A percentile compares a stretch with the other conserved stretches of the same genome.
These are phyloP conservation scores for Phyllotreta striolata DNA, from an alignment of 2,888 invertebrate species.

Conservation along the genomic window DNA sequence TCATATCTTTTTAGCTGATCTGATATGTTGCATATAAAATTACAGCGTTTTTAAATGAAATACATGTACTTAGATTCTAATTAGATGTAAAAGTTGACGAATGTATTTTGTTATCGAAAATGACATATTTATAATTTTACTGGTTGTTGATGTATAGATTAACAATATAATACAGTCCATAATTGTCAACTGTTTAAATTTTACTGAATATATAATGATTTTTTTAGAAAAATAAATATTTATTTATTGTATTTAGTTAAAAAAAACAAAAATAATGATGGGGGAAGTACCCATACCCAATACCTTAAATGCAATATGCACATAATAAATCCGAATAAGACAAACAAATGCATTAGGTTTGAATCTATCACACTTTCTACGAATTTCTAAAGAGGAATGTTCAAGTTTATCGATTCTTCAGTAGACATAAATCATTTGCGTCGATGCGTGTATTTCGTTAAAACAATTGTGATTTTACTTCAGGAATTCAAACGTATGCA, in stretches of 20 bases:
- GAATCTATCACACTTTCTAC: constrained; percentile 4
- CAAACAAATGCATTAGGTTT: not conserved
- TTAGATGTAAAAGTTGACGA: constrained; percentile 8
- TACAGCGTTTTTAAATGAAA: constrained; percentile 9
- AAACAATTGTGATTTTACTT: constrained; percentile 23
- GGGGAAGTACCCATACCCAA: too few relatives aligned
- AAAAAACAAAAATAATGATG: too few relatives aligned
- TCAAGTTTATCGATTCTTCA: not conserved
- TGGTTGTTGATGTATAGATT: constrained; percentile 2
- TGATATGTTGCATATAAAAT: constrained; percentile 13
- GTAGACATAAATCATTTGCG: constrained; percentile 15
- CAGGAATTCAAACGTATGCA: constrained; percentile 14
- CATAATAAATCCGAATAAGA: too few relatives aligned
- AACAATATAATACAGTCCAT: not conserved
- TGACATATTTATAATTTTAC: constrained; percentile 15
- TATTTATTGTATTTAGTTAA: too few relatives aligned
- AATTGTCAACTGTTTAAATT: too few relatives aligned
- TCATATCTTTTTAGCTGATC: not conserved
- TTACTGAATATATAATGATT: too few relatives aligned
- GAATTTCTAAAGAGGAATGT: constrained; percentile 10
- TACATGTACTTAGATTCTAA: constrained; percentile 7
- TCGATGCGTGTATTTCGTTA: constrained; percentile 13
- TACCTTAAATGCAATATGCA: too few relatives aligned
- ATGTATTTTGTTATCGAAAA: constrained; percentile 13
- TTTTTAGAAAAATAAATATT: too few relatives aligned